These are phyloP conservation scores for Bubo blakistoni DNA, from an alignment of 2,113 vertebrate genomes.

Conservation along the genomic window DNA sequence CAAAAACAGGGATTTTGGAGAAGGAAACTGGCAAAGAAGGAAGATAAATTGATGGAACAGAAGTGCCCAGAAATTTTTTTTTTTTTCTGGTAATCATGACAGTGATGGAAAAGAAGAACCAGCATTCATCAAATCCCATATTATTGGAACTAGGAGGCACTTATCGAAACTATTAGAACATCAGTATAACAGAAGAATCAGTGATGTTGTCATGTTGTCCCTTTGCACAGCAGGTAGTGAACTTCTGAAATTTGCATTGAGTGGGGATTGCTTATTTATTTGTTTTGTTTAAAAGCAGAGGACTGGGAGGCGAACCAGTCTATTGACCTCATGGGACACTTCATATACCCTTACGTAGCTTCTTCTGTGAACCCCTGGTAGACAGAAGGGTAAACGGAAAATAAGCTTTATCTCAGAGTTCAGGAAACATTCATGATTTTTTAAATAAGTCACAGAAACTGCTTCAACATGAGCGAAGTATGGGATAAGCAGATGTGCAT, in stretches of 20 bases:
- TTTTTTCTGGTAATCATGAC: not conserved
- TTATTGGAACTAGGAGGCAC: not conserved
- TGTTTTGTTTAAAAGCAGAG: not conserved
- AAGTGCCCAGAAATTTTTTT: not conserved
- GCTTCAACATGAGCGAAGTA: not conserved
- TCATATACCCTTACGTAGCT: not conserved
- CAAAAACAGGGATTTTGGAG: not conserved
- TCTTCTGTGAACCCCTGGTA: not conserved
- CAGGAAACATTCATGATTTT: not conserved
- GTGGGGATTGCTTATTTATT: not conserved
- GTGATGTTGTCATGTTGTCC: not conserved
- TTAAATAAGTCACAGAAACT: not conserved
- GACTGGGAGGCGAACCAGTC: not conserved
- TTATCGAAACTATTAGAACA: not conserved
- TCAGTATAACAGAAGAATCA: not conserved
- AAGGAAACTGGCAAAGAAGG: not conserved
- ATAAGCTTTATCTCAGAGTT: not conserved
- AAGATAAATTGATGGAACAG: not conserved
- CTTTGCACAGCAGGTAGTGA: not conserved
- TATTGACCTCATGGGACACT: rapidly evolving
- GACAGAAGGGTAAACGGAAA: not conserved
- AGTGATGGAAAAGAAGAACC: not conserved
- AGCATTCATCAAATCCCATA: not conserved
- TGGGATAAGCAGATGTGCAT: not conserved
- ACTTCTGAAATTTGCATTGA: not conserved